Percentiles rank a stretch among this genome's conserved stretches.
These are phyloP conservation scores for Oostethus manadensis DNA, from an alignment of 2,113 vertebrate genomes.

Conservation along the genomic window DNA sequence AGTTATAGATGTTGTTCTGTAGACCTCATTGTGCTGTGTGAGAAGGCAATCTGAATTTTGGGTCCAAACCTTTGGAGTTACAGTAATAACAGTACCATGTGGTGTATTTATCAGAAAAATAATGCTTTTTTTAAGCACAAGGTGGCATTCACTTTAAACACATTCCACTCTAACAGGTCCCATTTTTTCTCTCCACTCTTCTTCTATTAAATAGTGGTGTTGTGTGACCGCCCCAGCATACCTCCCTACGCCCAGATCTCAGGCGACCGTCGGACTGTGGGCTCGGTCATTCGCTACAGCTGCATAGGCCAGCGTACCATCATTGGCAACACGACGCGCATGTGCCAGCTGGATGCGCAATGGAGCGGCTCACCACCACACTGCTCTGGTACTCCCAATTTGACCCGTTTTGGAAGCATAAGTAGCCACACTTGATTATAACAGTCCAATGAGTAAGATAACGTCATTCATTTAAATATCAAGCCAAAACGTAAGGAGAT, in stretches of 20 bases:
- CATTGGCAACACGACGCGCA: constrained; percentile 86
- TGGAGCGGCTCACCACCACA: constrained; percentile 95
- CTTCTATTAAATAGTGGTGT: constrained; percentile 78
- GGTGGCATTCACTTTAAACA: neutral
- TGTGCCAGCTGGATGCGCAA: constrained; percentile 90
- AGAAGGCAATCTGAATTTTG: too few species aligned
- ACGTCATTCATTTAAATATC: neutral
- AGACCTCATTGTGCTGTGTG: too few species aligned
- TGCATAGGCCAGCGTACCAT: constrained; percentile 80
- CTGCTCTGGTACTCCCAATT: constrained; percentile 81
- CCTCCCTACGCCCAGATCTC: constrained; percentile 87
- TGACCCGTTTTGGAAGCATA: constrained; percentile 1
- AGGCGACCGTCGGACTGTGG: constrained; percentile 83
- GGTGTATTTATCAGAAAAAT: too few species aligned
- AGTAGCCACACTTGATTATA: neutral
- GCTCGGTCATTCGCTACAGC: constrained; percentile 88
- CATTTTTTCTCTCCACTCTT: neutral
- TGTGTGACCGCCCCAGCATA: constrained; percentile 87
- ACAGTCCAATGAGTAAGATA: neutral
- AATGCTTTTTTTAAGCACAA: too few species aligned
- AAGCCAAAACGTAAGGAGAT: constrained; percentile 29
- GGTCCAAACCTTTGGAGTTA: too few species aligned
- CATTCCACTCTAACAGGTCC: neutral
- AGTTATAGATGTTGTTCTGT: too few species aligned
- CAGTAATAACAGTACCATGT: too few species aligned